Base-by-base conservation (phyloP, 2,888 invertebrate species). In the Trissolcus brochymenae region DNA sequence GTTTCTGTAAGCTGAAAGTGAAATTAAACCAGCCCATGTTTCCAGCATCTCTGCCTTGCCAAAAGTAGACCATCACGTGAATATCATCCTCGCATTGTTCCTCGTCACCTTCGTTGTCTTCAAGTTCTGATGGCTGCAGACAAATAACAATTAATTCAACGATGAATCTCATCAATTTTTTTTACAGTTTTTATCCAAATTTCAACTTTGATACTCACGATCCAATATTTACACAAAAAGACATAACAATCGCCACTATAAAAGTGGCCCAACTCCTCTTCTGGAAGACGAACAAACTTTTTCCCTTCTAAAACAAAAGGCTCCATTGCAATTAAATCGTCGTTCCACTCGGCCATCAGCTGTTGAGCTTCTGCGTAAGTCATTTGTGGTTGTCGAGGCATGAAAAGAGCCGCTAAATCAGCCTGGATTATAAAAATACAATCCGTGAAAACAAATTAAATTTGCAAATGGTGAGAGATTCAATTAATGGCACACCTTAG, bases 21-120 rank as follows among this genome's bases (percentile, higher is more conserved):
- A 99, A 99, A 0, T 98, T 99, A 0, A 99, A 92, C 98, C 99
- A 99, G 72, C 99, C 99, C 98, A 99, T 99, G 90, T 99, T 99
- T 77, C 95, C 94, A 2, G 99, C 99, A 86, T 97, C 95, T 61
- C 96, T 91, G 0, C 99, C 99, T 90, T 99, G 99, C 99, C 99
- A 99, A 91, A 99, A 99, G 90, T 99, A 99, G n/a, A 99, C 98
- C 56, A 98, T 96, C 90, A 98, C 98, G 86, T 96, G 96, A 85
- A 94, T 95, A 86, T 95, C 94, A 82, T 93, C 93, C 84, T 94
- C 93, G 11, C 85, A 86, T 61, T 89, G 90, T 1, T 91, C 92
- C 4, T 92, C 90, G 13, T 91, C 92, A 2, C 90, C 90, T 64
- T 92, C 92, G 41, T 91, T 92, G 1, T 91, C 91, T 4, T 91